Percentiles rank a stretch among this genome's conserved stretches.
phyloP scores from a whole-genome alignment of 2,888 invertebrate genomes.

The Pristionchus entomophagus region DNA sequence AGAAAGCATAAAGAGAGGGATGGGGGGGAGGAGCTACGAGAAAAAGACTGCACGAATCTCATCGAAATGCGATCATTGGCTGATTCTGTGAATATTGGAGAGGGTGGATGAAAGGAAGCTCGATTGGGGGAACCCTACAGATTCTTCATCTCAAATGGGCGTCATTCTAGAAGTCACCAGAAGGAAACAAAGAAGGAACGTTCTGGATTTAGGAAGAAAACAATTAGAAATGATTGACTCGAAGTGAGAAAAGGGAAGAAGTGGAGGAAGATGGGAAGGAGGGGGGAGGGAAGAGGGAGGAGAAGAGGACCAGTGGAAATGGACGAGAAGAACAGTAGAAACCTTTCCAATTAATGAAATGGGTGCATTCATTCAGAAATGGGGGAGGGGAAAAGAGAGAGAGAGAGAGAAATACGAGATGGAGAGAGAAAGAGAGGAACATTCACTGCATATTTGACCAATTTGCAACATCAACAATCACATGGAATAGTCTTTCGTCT shows the following conservation, averaged over 20 bases:
- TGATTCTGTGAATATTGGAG: background rate
- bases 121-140: background rate
- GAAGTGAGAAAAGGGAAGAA: background rate
- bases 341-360: background rate
- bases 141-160: background rate
- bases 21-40: too few species aligned
- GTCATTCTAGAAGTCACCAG: background rate
- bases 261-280: background rate
- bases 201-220: constrained; percentile 28
- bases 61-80: too few species aligned
- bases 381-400: constrained; percentile 35
- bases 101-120: constrained; percentile 49
- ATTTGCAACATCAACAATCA: background rate
- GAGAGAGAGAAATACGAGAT: constrained; percentile 1
- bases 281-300: background rate
- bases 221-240: constrained; percentile 15
- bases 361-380: background rate
- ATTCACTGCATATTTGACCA: background rate
- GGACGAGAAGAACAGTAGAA: background rate
- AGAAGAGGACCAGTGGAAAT: constrained; percentile 8
- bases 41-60: too few species aligned
- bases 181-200: constrained; percentile 2
- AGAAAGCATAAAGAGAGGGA: too few species aligned
- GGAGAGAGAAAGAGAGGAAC: constrained; percentile 2
- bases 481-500: background rate